Base-by-base conservation (phyloP, 1,140 invertebrate genomes). In the Drosophila ohnishii region DNA sequence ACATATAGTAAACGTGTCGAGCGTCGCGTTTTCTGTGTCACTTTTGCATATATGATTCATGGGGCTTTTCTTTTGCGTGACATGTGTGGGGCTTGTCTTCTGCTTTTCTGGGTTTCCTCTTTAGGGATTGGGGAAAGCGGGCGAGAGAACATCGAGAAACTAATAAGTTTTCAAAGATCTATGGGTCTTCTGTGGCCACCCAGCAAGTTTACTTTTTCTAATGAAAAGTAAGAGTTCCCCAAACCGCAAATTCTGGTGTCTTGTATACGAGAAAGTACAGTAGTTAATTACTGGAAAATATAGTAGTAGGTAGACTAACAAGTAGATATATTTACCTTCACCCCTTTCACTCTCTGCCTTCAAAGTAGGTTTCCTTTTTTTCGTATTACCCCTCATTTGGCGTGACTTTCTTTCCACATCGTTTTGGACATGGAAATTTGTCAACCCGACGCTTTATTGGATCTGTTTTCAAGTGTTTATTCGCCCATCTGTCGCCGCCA, bases 21-120 rank as follows among this genome's bases (percentile, higher is more conserved):
- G 57, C 56, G 16, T 50, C 57, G 58, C 37, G 65, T 75, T 79
- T 75, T 62, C 37, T 84, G 80, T 83, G 75, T 61, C 71, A 80
- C 81, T 78, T 74, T 67, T 80, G 66, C 80, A 83, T 78, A 60
- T 80, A 64, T 86, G 81, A 85, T 86, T 86, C 81, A 85, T 67
- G 78, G 50, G 74, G 76, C 57, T 85, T 85, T 84, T 80, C 73
- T 39, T 66, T 82, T 35, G 69, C 61, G 57, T 84, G 63, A 9
- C 32, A 47, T 58, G 51, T 59, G 45, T 55, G 13, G 51, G 44
- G 44, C 44, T 45, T 58, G 50, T 53, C 32, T 50, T 50, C 42
- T 44, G 57, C 40, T 64, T 73, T 65, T 42, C 28, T 40, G 22
- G 47, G 14, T 44, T 65, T 66, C n/a, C 45, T 64, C 30, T n/a